Evolutionary conservation across 2,797 vertebrate species (phyloP).

Genomic region (Muraenolepis orangiensis): DNA sequence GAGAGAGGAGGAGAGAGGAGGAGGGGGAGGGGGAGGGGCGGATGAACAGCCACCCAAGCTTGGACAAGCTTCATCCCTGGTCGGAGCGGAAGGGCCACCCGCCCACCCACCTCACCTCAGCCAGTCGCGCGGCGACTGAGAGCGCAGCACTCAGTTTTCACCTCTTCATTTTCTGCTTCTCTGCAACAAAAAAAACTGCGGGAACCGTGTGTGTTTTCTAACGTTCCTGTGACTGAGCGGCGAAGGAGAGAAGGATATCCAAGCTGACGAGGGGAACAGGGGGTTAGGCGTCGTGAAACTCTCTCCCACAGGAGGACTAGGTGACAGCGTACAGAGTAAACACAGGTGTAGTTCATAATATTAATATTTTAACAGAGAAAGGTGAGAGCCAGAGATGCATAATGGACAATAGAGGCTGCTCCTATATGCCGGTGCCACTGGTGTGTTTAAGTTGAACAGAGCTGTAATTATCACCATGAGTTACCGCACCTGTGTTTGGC

Average conservation of each 20-base stretch:
- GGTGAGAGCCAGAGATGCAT: background rate
- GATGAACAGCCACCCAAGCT: conserved; percentile 65
- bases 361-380: background rate
- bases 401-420: background rate
- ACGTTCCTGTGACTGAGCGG: background rate
- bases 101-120: conserved; percentile 67
- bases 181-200: conserved; percentile 37
- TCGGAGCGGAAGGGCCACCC: conserved; percentile 60
- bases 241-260: background rate
- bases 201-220: conserved; percentile 39
- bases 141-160: conserved; percentile 48
- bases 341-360: background rate
- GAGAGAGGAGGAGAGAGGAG: too few species aligned
- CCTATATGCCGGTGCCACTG: background rate
- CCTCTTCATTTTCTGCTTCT: conserved; percentile 64
- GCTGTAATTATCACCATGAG: background rate
- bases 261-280: background rate
- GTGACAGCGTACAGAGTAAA: background rate
- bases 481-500: background rate
- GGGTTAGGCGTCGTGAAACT: background rate
- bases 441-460: background rate
- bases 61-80: conserved; percentile 65
- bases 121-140: conserved; percentile 27
- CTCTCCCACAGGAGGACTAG: background rate
- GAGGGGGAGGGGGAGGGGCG: conserved; percentile 14